Base-by-base conservation (phyloP, 2,797 vertebrate species). In the Pachyuromys duprasi region DNA sequence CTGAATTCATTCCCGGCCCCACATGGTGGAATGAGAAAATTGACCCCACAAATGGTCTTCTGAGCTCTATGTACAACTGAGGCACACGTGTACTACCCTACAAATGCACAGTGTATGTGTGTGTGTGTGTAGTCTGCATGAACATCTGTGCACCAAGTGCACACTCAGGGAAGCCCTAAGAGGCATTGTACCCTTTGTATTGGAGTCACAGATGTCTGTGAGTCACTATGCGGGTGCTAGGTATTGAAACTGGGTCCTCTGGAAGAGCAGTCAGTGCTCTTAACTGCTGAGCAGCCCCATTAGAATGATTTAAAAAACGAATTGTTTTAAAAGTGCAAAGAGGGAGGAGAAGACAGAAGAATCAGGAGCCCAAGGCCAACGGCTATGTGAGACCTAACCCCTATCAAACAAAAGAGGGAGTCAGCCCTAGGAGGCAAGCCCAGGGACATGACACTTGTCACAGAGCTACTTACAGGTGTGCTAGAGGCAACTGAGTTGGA, bases 401-500 rank as follows among this genome's bases (percentile, higher is more conserved):
- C 24, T 39, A 36, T 57, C 15, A 36, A 33, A 26, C 13, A 75
- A 36, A 24, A 57, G 17, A 57, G 55, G 53, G 0, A 5, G 45
- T 15, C 4, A 42, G 39, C 2, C 49, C 55, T 26, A 1, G 72
- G 65, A 84, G 75, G 82, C 36, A 26, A 62, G 63, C n/a, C 72
- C 53, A 20, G 69, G 72, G 57, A 60, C 72, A 6, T 0, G 18
- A 15, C 0, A 0, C n/a, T 45, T 12, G 28, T 18, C 90, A 12
- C 0, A 9, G n/a, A 81, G 53, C n/a, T 39, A 14, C 36, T 33
- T 24, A 24, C 8, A 60, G 22, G 4, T 22, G 31, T 0, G 3
- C 9, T 1, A 3, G 2, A 8, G 69, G 80, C 49, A n/a, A 5
- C 18, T 1, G 0, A 49, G 36, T 39, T 4, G 65, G 31, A 90